Percentiles rank a stretch among this genome's conserved stretches.
Evolutionary conservation across 2,888 invertebrate genomes (phyloP).

Genomic region (Cephus nigrinus): DNA sequence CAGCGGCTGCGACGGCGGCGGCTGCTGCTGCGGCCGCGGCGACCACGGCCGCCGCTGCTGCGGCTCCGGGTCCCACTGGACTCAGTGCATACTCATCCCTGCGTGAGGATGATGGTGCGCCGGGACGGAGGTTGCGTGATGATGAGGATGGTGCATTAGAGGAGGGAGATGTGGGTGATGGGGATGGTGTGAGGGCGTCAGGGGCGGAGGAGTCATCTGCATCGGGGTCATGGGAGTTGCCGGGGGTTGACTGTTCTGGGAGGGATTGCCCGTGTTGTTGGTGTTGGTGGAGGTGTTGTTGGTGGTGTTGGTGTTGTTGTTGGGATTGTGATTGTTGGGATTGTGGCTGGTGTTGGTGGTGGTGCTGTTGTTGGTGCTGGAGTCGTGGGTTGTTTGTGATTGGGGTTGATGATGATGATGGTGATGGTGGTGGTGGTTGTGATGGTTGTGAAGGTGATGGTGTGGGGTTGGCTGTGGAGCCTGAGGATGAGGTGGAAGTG

Average conservation of each 20-base stretch:
- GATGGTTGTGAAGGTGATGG: constrained; percentile 60
- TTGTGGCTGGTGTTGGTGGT: background rate
- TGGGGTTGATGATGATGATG: constrained; percentile 30
- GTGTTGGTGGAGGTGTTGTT: constrained; percentile 37
- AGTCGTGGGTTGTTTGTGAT: constrained; percentile 43
- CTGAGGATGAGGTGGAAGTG: constrained; percentile 62
- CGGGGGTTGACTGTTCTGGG: constrained; percentile 63
- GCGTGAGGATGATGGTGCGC: constrained; percentile 65
- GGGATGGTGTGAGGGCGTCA: constrained; percentile 70
- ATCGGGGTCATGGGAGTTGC: constrained; percentile 69
- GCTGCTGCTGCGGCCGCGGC: constrained; percentile 53
- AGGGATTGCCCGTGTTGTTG: constrained; percentile 37
- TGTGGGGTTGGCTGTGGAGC: constrained; percentile 68
- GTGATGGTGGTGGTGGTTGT: background rate
- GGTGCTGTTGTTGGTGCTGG: constrained; percentile 43
- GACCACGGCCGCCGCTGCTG: constrained; percentile 64
- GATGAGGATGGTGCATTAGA: constrained; percentile 70
- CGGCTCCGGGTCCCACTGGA: constrained; percentile 77
- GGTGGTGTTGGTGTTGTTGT: constrained; percentile 49
- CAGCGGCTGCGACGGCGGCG: constrained; percentile 21
- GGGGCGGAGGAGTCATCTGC: constrained; percentile 68
- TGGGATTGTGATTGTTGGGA: background rate
- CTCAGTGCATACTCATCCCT: constrained; percentile 77
- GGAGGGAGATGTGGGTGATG: constrained; percentile 73
- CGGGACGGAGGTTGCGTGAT: constrained; percentile 63